phyloP scores from a whole-genome alignment of 1,140 invertebrate genomes.

The Aricia agestis region DNA sequence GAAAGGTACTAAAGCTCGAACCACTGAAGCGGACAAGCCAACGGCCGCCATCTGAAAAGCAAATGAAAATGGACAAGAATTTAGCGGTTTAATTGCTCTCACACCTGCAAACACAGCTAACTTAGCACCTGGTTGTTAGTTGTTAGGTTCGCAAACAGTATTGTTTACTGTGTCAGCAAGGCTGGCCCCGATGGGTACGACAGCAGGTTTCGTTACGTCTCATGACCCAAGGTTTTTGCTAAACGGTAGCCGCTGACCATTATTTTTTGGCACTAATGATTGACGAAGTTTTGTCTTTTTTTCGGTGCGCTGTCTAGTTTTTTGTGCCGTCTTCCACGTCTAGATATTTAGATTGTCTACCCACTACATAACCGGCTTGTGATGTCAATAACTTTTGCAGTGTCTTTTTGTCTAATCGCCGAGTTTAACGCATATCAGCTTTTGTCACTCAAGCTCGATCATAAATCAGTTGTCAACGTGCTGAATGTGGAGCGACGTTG shows the following conservation, averaged over 20 bases:
- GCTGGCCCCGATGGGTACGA: slow-evolving; percentile 42
- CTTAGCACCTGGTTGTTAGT: slow-evolving; percentile 46
- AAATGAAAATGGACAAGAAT: slow-evolving; percentile 10
- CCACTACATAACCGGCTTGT: slow-evolving; percentile 42
- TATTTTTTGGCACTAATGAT: slow-evolving; percentile 13
- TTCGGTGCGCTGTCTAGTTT: slow-evolving; percentile 17
- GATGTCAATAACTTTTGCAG: slow-evolving; percentile 44
- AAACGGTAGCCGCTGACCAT: slow-evolving; percentile 19
- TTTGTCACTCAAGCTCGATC: slow-evolving; percentile 60
- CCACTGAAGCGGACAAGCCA: slow-evolving; percentile 39
- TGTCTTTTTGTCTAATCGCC: slow-evolving; percentile 53
- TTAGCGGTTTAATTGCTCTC: slow-evolving; percentile 1
- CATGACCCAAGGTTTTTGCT: slow-evolving; percentile 12
- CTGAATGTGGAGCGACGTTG: slow-evolving; percentile 52
- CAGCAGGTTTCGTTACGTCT: slow-evolving; percentile 15
- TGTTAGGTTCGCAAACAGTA: slow-evolving; percentile 49
- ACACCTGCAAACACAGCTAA: slow-evolving; percentile 35
- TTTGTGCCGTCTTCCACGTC: slow-evolving; percentile 13
- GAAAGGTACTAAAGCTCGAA: slow-evolving; percentile 33
- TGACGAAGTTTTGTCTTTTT: slow-evolving; percentile 3
- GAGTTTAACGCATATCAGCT: slow-evolving; percentile 44
- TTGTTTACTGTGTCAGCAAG: slow-evolving; percentile 51
- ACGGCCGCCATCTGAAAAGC: slow-evolving; percentile 6
- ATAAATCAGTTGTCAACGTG: slow-evolving; percentile 71
- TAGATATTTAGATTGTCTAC: slow-evolving; percentile 18